Evolutionary conservation across 1,140 invertebrate species (phyloP).

Genomic region (Pogonus chalceus): DNA sequence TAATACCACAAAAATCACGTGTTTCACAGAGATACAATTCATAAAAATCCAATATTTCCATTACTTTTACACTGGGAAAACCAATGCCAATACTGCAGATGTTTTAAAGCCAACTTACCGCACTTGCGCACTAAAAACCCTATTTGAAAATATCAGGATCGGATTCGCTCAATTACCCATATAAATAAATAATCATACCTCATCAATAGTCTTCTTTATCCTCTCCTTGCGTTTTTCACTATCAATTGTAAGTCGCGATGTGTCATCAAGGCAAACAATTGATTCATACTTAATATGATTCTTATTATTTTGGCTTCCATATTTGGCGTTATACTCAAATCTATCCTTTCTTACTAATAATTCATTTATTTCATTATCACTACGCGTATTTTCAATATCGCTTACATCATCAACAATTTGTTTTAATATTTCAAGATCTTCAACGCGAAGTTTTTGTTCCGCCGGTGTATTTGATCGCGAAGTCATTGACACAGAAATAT

Average conservation of each 20-base stretch:
- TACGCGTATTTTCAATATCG: background rate
- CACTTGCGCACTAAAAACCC: too few relatives aligned
- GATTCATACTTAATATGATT: conserved; percentile 3
- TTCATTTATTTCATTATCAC: conserved; percentile 1
- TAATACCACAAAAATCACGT: too few relatives aligned
- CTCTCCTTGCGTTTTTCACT: background rate
- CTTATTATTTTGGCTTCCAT: background rate
- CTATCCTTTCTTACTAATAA: background rate
- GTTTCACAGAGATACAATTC: too few relatives aligned
- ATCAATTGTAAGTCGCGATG: background rate
- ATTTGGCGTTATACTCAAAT: background rate
- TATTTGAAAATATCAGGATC: too few relatives aligned
- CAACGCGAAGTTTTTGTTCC: background rate
- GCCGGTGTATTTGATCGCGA: background rate
- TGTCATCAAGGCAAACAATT: background rate
- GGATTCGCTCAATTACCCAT: too few relatives aligned
- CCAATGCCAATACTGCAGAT: too few relatives aligned
- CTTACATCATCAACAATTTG: background rate
- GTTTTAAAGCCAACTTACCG: too few relatives aligned
- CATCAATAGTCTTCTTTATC: conserved; percentile 1
- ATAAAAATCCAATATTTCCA: too few relatives aligned
- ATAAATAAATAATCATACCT: too few relatives aligned
- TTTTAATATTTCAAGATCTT: conserved; percentile 1
- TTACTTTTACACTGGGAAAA: too few relatives aligned
- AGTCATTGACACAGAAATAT: background rate